Conservation (phyloP, 1,140 invertebrate genomes). For the Drosophila ercepeae region DNA sequence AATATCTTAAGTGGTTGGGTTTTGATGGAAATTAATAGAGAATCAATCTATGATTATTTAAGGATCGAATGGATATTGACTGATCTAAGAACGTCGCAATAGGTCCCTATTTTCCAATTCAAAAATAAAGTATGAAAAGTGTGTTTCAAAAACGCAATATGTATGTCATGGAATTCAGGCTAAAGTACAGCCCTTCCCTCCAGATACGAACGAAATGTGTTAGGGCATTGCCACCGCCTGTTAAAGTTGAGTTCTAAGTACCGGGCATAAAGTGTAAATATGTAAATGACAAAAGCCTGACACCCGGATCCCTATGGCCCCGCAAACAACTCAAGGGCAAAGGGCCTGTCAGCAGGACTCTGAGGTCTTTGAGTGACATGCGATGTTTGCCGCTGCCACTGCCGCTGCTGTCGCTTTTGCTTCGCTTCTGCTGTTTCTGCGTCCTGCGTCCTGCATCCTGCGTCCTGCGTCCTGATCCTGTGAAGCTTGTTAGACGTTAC, state of each 20-base stretch:
- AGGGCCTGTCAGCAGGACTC: constrained; percentile 46
- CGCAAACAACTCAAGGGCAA: constrained; percentile 14
- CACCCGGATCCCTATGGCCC: constrained; percentile 1
- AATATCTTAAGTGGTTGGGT: too few species aligned
- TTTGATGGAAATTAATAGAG: too few species aligned
- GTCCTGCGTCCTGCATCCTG: constrained; percentile 1
- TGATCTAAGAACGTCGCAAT: too few species aligned
- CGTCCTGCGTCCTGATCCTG: constrained; percentile 18
- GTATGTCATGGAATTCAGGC: too few species aligned
- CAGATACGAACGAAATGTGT: background rate
- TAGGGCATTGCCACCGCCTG: background rate
- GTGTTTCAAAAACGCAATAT: too few species aligned
- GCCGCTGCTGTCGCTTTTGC: constrained; percentile 13
- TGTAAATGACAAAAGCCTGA: constrained; percentile 54
- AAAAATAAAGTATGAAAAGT: too few species aligned
- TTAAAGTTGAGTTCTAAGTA: constrained; percentile 33
- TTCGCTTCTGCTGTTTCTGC: constrained; percentile 10
- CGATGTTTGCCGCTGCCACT: constrained; percentile 40
- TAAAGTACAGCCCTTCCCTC: too few species aligned
- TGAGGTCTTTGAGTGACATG: constrained; percentile 64
- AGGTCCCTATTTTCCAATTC: too few species aligned
- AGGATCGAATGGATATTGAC: too few species aligned
- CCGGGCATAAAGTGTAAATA: constrained; percentile 54
- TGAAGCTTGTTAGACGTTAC: constrained; percentile 80
- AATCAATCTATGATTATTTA: too few species aligned